Percentiles rank a stretch among this genome's conserved stretches.
phyloP scores from a whole-genome alignment of 2,888 invertebrate genomes.

The Himalopsyche kuldschensis region DNA sequence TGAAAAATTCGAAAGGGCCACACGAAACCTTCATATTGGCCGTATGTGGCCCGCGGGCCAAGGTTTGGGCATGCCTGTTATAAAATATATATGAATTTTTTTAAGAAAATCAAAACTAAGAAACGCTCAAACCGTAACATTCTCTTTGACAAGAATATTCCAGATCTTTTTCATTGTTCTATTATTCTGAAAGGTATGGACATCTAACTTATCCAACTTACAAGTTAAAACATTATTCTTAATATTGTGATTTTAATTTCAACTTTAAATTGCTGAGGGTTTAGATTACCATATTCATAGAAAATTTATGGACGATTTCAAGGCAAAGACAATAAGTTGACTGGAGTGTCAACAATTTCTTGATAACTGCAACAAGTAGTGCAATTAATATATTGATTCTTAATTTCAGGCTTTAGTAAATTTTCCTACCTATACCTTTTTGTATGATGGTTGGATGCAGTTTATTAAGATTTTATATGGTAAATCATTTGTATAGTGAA shows the following conservation, averaged over 20 bases:
- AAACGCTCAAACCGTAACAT: not conserved
- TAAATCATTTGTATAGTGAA: too few species aligned
- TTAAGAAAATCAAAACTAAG: not conserved
- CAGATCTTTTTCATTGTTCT: not conserved
- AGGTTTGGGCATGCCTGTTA: not conserved
- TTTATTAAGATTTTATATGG: too few species aligned
- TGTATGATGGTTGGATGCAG: too few species aligned
- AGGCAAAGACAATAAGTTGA: too few species aligned
- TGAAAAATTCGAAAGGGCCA: too few species aligned
- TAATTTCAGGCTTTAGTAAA: too few species aligned
- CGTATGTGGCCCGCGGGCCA: too few species aligned
- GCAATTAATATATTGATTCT: too few species aligned
- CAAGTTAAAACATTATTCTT: not conserved
- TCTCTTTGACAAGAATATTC: not conserved
- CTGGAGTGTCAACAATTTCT: too few species aligned
- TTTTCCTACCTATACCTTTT: too few species aligned
- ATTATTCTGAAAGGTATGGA: not conserved
- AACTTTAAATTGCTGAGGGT: conserved; percentile 6
- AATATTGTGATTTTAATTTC: not conserved
- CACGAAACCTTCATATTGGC: too few species aligned
- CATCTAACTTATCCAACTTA: not conserved
- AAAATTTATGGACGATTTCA: conserved; percentile 4
- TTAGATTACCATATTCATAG: conserved; percentile 17
- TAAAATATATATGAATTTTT: not conserved
- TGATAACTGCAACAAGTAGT: conserved; percentile 2